These are phyloP conservation scores for Augochlorella aurata DNA, from an alignment of 2,888 invertebrate genomes.

Conservation along the genomic window DNA sequence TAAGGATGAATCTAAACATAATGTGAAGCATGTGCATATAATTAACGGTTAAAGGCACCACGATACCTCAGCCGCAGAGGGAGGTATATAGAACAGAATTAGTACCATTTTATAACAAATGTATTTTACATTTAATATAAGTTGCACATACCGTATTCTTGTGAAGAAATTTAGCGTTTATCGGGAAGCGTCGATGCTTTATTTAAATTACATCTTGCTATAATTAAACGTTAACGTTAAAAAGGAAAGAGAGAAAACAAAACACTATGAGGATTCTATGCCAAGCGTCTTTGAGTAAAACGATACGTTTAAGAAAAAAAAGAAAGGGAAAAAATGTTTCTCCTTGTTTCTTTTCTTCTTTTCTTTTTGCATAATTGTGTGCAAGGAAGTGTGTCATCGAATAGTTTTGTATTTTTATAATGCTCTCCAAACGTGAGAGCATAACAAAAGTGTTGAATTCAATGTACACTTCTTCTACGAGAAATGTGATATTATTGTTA, in stretches of 20 bases:
- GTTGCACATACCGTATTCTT: slow-evolving; percentile 62
- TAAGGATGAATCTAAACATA: slow-evolving; percentile 55
- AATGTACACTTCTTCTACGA: slow-evolving; percentile 54
- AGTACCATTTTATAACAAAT: slow-evolving; percentile 68
- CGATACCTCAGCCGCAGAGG: slow-evolving; percentile 62
- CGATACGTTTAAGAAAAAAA: slow-evolving; percentile 20
- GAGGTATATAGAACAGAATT: slow-evolving; percentile 67
- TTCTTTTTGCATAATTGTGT: slow-evolving; percentile 45
- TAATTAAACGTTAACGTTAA: slow-evolving; percentile 28
- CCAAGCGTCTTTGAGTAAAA: slow-evolving; percentile 45
- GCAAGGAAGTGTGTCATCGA: slow-evolving; percentile 45
- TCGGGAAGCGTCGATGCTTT: slow-evolving; percentile 55
- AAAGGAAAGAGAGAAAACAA: background rate
- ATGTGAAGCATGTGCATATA: slow-evolving; percentile 66
- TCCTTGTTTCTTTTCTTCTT: slow-evolving; percentile 7
- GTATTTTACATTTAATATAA: slow-evolving; percentile 66
- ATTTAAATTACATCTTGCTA: slow-evolving; percentile 54
- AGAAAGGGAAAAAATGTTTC: background rate
- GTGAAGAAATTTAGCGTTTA: slow-evolving; percentile 58
- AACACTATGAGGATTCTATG: slow-evolving; percentile 48
- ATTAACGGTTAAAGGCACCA: slow-evolving; percentile 66
- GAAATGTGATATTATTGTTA: slow-evolving; percentile 66
- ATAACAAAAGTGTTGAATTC: slow-evolving; percentile 37
- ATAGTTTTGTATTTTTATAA: slow-evolving; percentile 61
- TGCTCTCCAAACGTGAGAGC: slow-evolving; percentile 23